Evolutionary conservation across 2,113 vertebrate species (phyloP).

Genomic region (Chinchilla lanigera): DNA sequence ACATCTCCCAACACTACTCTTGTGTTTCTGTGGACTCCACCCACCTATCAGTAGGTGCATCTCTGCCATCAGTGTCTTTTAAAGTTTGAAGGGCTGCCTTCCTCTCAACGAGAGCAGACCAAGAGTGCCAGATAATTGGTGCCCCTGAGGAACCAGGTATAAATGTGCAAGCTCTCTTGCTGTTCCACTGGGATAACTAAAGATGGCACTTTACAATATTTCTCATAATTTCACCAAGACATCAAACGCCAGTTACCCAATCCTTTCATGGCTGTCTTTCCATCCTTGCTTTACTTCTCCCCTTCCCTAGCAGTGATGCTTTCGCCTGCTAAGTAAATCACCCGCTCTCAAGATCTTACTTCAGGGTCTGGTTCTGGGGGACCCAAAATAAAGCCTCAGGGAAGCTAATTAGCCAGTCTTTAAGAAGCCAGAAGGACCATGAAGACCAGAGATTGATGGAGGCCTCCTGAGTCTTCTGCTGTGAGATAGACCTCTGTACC

Average conservation of each 20-base stretch:
- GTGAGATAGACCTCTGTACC: not conserved
- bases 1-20: accelerated
- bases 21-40: not conserved
- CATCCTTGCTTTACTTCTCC: not conserved
- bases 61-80: not conserved
- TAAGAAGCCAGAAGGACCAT: not conserved
- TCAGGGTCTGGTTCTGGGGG: not conserved
- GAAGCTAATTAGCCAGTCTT: not conserved
- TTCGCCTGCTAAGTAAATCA: not conserved
- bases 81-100: not conserved
- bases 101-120: not conserved
- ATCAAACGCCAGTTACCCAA: not conserved
- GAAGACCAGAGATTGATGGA: not conserved
- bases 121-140: not conserved
- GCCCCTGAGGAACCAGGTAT: not conserved
- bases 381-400: not conserved
- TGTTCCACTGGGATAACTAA: not conserved
- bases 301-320: not conserved
- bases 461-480: not conserved
- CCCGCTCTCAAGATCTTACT: not conserved
- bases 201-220: not conserved
- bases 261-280: not conserved
- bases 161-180: not conserved
- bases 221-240: not conserved
- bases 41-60: not conserved